Base-by-base conservation (phyloP, 2,113 vertebrate species). In the Setophaga kirtlandii region DNA sequence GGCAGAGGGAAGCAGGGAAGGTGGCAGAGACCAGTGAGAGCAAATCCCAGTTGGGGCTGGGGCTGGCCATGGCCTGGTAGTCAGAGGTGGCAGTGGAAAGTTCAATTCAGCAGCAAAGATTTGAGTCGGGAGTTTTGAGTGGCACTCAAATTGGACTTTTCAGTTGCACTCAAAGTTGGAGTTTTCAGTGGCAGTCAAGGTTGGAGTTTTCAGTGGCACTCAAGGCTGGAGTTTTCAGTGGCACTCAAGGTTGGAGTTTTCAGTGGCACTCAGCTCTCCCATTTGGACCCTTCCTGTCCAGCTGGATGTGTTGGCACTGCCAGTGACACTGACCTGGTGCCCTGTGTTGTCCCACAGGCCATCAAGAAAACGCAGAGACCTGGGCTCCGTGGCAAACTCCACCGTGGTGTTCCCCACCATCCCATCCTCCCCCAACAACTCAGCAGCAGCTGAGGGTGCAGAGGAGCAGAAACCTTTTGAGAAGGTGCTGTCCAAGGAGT, bases 401-500 rank as follows among this genome's bases (percentile, higher is more conserved):
- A 99, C 98, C 0, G 70, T 79, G 33, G 80, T 96, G 28, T 83
- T 96, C 2, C 98, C 98, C 44, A 98, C 98, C 1, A 23, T 87
- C 1, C 64, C 98, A 0, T 91, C 65, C 73, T 83, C 98, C 22
- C 90, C 85, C 9, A 98, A 98, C 18, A 85, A 71, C 2, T 98
- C 96, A 6, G 95, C 87, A 10, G 64, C 53, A 0, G 85, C 98
- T 1, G 96, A 97, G 7, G 97, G 95, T 1, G 58, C 97, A 1
- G 98, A 98, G 69, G 97, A 97, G 33, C 98, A 91, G 52, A 98
- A 98, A 64, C 97, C 97, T 1, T 98, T 98, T 20, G 97, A 99
- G 78, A 99, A 98, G 17, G 98, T 99, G 23, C 96, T 97, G 37
- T 97, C 96, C 21, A 99, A 98, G 96, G 99, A 99, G 96, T 99